Evolutionary conservation across 2,888 invertebrate genomes (phyloP).

Genomic region (Callinectes sapidus): DNA sequence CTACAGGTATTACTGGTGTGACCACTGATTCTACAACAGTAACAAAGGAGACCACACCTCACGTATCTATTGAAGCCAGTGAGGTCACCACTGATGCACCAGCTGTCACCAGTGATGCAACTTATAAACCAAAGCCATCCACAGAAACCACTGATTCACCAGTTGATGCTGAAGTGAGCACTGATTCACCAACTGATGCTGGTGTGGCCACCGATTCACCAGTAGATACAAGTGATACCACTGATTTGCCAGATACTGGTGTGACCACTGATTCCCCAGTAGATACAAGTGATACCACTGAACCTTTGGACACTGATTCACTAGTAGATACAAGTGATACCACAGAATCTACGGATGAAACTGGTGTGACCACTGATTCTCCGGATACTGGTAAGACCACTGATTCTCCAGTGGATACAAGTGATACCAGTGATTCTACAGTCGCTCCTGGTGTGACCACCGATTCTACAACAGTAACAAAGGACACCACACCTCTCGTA

Average conservation of each 20-base stretch:
- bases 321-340: background rate
- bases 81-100: background rate
- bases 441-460: background rate
- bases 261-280: constrained; percentile 3
- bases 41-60: background rate
- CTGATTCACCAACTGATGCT: background rate
- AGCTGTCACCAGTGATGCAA: background rate
- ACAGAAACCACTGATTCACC: background rate
- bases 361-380: constrained; percentile 17
- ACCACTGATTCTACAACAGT: constrained; percentile 36
- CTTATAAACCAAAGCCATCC: background rate
- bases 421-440: too few relatives aligned
- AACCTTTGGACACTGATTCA: background rate
- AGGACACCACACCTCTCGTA: background rate
- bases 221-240: background rate
- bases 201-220: background rate
- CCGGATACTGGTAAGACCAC: background rate
- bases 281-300: background rate
- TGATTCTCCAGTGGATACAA: background rate
- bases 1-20: constrained; percentile 15
- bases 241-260: background rate
- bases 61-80: background rate
- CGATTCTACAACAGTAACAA: background rate
- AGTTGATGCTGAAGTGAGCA: background rate
- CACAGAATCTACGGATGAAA: background rate